Evolutionary conservation across 2,888 invertebrate species (phyloP).

Genomic region (Eulithis prunata): DNA sequence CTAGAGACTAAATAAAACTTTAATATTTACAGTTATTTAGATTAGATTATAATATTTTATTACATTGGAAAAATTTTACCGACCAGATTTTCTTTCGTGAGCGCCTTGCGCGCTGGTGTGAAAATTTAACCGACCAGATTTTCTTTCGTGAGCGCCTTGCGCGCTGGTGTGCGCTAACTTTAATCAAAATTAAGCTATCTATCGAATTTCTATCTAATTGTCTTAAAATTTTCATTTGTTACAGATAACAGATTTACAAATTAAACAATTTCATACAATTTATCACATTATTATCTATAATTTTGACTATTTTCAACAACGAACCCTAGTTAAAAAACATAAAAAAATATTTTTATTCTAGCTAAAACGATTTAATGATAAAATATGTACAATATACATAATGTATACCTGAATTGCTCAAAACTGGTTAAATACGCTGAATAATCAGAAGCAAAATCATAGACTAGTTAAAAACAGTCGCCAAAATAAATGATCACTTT

Average conservation of each 20-base stretch:
- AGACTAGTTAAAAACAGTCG: no score
- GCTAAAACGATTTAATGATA: constrained; percentile 30
- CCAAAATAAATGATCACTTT: no score
- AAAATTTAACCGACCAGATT: no score
- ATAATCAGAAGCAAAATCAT: no score
- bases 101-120: neutral
- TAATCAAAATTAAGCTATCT: neutral
- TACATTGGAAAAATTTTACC: no score
- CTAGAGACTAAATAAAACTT: no score
- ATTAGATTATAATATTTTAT: no score
- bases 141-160: no score
- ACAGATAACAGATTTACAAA: constrained; percentile 7
- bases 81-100: no score
- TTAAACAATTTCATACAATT: constrained; percentile 20
- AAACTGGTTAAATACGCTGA: no score
- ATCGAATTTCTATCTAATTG: constrained; percentile 3
- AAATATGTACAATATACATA: constrained; percentile 41
- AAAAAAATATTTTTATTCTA: constrained; percentile 32
- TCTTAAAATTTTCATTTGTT: constrained; percentile 2
- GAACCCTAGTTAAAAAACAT: constrained; percentile 35
- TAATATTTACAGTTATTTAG: no score
- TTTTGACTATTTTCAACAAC: constrained; percentile 32
- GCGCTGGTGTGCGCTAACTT: neutral
- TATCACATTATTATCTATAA: constrained; percentile 34
- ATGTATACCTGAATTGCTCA: constrained; percentile 5